These are phyloP conservation scores for Zoanthus solanderi DNA, from an alignment of 92 coral and sea anemone genomes.

Conservation along the genomic window DNA sequence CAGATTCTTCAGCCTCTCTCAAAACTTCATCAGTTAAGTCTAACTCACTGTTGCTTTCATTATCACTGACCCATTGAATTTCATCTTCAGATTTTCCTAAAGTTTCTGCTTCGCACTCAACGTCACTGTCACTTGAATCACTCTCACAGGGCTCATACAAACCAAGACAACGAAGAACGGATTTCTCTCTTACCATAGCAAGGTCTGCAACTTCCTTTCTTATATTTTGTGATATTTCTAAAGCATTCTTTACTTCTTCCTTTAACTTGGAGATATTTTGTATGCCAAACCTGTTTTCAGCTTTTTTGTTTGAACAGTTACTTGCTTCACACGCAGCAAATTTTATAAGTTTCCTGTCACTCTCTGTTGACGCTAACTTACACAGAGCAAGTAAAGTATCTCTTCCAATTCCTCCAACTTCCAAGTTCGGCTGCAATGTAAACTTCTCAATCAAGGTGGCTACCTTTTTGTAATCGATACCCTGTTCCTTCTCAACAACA, in stretches of 20 bases:
- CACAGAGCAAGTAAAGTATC: slow-evolving; percentile 48
- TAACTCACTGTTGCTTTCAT: slow-evolving; percentile 12
- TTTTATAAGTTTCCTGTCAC: slow-evolving; percentile 55
- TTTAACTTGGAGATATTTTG: slow-evolving; percentile 39
- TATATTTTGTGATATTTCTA: slow-evolving; percentile 35
- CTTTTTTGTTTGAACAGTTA: slow-evolving; percentile 40
- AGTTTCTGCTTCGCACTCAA: slow-evolving; percentile 39
- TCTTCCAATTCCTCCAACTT: slow-evolving; percentile 36
- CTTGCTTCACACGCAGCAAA: slow-evolving; percentile 69
- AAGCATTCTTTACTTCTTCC: slow-evolving; percentile 46
- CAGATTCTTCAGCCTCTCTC: slow-evolving; percentile 17
- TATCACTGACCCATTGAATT: slow-evolving; percentile 37
- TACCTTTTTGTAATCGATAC: slow-evolving; percentile 49
- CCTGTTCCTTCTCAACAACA: slow-evolving; percentile 58
- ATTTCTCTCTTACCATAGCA: slow-evolving; percentile 53
- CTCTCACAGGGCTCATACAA: slow-evolving; percentile 29
- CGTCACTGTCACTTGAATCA: slow-evolving; percentile 46
- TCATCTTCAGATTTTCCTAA: slow-evolving; percentile 15
- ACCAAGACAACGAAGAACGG: slow-evolving; percentile 56
- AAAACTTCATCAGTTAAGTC: slow-evolving; percentile 13
- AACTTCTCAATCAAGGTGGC: slow-evolving; percentile 53
- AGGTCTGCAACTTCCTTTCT: slow-evolving; percentile 58
- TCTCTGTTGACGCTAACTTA: slow-evolving; percentile 71
- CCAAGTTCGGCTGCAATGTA: slow-evolving; percentile 54
- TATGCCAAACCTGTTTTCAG: slow-evolving; percentile 21